Conservation (phyloP, 1,140 invertebrate species). For the Tachypleus tridentatus region DNA sequence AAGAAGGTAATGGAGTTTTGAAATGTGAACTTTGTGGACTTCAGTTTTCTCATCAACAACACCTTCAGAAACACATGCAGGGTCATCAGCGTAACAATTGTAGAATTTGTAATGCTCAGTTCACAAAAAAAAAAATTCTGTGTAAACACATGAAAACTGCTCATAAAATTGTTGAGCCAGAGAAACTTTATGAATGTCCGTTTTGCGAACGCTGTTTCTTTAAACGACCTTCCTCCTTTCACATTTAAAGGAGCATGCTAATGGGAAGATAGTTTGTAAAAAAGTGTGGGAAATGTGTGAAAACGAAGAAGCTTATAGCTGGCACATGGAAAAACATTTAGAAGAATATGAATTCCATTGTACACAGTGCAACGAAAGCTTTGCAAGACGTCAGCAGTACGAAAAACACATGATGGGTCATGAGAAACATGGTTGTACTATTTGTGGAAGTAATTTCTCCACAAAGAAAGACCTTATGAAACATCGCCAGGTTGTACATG, state of each 20-base stretch:
- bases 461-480: slow-evolving; percentile 19
- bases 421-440: slow-evolving; percentile 21
- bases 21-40: slow-evolving; percentile 15
- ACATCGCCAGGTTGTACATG: slow-evolving; percentile 21
- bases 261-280: slow-evolving; percentile 25
- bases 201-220: slow-evolving; percentile 15
- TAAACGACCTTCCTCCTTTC: slow-evolving; percentile 22
- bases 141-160: slow-evolving; percentile 17
- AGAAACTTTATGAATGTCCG: slow-evolving; percentile 17
- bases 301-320: slow-evolving; percentile 18
- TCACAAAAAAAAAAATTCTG: slow-evolving; percentile 17
- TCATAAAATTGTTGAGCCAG: slow-evolving; percentile 16
- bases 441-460: slow-evolving; percentile 22
- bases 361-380: slow-evolving; percentile 24
- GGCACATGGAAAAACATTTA: slow-evolving; percentile 25
- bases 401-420: slow-evolving; percentile 25
- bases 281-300: slow-evolving; percentile 28
- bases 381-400: slow-evolving; percentile 21
- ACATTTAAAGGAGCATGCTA: slow-evolving; percentile 26
- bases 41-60: slow-evolving; percentile 8
- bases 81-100: slow-evolving; percentile 18
- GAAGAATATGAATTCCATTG: slow-evolving; percentile 23
- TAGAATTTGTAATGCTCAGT: slow-evolving; percentile 13
- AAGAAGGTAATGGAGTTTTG: not conserved
- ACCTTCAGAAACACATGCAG: slow-evolving; percentile 14